Conservation (phyloP, 2,797 vertebrate genomes). For the Eulemur rubriventer region DNA sequence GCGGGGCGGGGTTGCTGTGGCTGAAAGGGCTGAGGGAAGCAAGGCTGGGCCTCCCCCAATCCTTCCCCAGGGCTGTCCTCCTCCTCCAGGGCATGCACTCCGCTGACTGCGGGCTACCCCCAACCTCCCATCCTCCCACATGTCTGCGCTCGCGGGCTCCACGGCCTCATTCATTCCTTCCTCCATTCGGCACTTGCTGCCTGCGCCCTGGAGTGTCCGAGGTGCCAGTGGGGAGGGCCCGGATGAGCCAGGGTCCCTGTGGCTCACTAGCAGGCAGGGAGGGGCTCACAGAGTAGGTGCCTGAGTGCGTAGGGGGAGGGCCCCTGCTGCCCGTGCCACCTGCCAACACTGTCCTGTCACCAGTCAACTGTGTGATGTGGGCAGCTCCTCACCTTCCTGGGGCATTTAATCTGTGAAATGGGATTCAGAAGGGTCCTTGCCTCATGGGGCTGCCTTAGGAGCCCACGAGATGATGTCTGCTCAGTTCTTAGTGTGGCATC, state of each 20-base stretch:
- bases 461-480: background rate
- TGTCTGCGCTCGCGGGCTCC: background rate
- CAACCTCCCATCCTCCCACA: background rate
- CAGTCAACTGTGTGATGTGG: background rate
- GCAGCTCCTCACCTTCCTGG: background rate
- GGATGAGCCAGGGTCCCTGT: background rate
- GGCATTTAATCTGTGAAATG: background rate
- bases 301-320: too few relatives aligned
- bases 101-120: background rate
- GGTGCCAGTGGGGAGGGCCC: background rate
- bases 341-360: background rate
- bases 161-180: background rate
- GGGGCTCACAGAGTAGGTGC: background rate
- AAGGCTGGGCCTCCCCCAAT: background rate
- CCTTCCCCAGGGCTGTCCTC: background rate
- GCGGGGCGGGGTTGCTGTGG: background rate
- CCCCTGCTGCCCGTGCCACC: background rate
- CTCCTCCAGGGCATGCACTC: background rate
- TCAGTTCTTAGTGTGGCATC: background rate
- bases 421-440: background rate
- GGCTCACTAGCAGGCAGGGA: background rate
- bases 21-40: background rate
- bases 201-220: background rate
- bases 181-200: background rate
- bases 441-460: background rate